These are phyloP conservation scores for Lemur catta DNA, from an alignment of 2,797 vertebrate genomes.

Conservation along the genomic window DNA sequence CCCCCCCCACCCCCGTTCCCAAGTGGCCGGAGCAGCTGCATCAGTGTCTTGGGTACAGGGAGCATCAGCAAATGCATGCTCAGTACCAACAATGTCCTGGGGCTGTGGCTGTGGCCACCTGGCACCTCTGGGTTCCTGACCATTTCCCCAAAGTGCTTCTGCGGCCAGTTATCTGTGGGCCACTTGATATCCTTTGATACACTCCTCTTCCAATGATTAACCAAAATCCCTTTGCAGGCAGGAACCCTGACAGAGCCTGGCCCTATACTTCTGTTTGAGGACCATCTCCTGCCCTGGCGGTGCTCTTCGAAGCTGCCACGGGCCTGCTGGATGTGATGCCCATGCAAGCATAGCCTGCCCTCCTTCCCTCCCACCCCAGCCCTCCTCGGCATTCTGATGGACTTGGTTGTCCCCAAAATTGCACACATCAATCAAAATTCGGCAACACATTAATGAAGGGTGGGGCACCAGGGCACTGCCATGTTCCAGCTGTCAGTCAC, in stretches of 20 bases:
- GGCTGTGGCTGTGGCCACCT: neutral
- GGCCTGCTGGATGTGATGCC: neutral
- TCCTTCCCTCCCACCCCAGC: neutral
- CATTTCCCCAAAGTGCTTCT: neutral
- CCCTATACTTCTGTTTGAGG: neutral
- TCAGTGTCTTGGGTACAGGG: neutral
- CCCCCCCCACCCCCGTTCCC: neutral
- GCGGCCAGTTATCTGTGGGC: too few species aligned
- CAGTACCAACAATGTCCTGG: neutral
- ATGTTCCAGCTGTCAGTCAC: neutral
- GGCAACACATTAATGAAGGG: neutral
- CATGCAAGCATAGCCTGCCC: too few species aligned
- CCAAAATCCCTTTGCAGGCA: neutral
- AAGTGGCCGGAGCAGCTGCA: neutral
- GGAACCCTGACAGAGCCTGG: neutral
- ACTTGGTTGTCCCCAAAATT: neutral
- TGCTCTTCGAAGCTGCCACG: neutral
- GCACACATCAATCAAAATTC: neutral
- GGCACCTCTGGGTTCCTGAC: neutral
- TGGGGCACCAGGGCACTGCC: neutral
- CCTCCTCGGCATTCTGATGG: neutral
- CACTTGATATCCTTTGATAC: neutral
- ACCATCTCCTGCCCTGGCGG: neutral
- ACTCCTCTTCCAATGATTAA: neutral
- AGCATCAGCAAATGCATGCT: fast-evolving